Conservation (phyloP, 2,888 invertebrate species). For the Elgonia sp. region DNA sequence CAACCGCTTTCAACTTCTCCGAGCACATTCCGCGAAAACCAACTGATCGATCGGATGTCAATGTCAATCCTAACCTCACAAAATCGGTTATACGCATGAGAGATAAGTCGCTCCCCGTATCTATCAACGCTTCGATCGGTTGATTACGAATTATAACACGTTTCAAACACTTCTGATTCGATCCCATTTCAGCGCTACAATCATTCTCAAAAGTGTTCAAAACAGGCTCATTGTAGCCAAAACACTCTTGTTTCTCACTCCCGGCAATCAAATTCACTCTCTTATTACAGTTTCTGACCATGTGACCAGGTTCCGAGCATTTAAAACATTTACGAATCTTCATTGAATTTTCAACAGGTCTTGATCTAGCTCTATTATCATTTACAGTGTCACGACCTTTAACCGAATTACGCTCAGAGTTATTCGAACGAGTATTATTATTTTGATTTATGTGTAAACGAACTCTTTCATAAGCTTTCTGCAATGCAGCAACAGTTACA, state of each 20-base stretch:
- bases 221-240: too few species aligned
- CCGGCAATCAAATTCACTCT: not conserved
- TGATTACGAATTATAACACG: not conserved
- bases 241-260: not conserved
- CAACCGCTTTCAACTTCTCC: not conserved
- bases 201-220: too few species aligned
- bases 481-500: not conserved
- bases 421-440: constrained; percentile 2
- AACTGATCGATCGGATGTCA: not conserved
- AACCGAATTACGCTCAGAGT: not conserved
- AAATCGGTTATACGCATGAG: constrained; percentile 14
- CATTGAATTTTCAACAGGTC: not conserved
- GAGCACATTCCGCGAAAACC: constrained; percentile 34
- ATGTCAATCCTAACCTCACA: constrained; percentile 7
- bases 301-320: not conserved
- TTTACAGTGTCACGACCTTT: not conserved
- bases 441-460: not conserved
- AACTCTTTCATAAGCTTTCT: constrained; percentile 2
- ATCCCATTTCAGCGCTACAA: too few species aligned
- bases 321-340: not conserved
- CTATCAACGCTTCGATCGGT: not conserved
- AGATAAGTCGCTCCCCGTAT: constrained; percentile 29
- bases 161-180: not conserved
- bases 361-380: not conserved
- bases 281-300: not conserved